phyloP scores from a whole-genome alignment of 2,797 vertebrate genomes.

The Melopsittacus undulatus region DNA sequence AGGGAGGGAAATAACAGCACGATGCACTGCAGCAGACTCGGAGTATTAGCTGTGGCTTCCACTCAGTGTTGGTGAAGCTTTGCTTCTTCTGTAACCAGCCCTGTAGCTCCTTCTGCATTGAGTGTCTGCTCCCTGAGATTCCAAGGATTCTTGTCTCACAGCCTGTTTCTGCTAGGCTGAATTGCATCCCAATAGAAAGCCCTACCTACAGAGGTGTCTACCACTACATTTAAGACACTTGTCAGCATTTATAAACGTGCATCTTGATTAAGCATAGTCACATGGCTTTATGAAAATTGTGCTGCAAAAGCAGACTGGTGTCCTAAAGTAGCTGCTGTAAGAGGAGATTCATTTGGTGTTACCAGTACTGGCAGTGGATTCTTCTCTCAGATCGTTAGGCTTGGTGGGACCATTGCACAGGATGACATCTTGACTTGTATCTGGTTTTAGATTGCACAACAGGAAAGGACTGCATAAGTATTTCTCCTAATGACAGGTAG shows the following conservation, averaged over 20 bases:
- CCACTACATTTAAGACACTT: not conserved
- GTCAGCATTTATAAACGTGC: not conserved
- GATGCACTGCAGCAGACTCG: not conserved
- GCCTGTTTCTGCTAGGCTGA: not conserved
- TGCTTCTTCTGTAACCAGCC: not conserved
- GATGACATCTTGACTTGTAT: not conserved
- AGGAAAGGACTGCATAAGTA: not conserved
- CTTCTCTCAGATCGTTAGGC: not conserved
- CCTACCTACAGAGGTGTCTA: not conserved
- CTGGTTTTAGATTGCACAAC: not conserved
- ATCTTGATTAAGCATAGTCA: not conserved
- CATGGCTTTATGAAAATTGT: not conserved
- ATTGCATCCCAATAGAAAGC: not conserved
- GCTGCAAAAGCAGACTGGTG: not conserved
- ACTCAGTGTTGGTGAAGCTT: not conserved
- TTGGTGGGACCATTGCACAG: not conserved
- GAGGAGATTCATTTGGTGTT: not conserved
- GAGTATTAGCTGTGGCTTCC: not conserved
- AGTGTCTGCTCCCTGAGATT: not conserved
- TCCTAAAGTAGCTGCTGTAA: not conserved
- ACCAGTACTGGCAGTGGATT: not conserved
- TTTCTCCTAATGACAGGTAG: not conserved
- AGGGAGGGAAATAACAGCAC: not conserved
- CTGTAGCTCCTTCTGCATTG: not conserved
- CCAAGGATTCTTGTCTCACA: not conserved